These are phyloP conservation scores for Acrocera orbiculus DNA, from an alignment of 2,888 invertebrate species.

Conservation along the genomic window DNA sequence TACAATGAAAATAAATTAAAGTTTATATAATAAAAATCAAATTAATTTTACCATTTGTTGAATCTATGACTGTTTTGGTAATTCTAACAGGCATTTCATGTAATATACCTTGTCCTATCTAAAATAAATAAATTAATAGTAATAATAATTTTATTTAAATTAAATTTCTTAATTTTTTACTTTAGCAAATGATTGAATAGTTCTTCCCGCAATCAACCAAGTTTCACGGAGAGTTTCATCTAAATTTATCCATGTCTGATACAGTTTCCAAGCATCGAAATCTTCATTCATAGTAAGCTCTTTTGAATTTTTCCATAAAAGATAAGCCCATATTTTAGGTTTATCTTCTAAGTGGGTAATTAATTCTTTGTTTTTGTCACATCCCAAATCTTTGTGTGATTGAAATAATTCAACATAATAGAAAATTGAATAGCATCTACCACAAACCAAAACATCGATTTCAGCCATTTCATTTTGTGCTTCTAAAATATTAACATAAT, in stretches of 20 bases:
- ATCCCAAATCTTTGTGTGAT: conserved; percentile 45
- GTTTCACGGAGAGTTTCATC: conserved; percentile 52
- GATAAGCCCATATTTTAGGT: conserved; percentile 71
- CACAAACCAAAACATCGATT: conserved; percentile 65
- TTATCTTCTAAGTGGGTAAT: conserved; percentile 52
- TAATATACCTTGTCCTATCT: conserved; percentile 27
- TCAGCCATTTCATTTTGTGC: conserved; percentile 60
- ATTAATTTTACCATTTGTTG: conserved; percentile 14
- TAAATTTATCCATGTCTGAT: conserved; percentile 71
- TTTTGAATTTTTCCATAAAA: conserved; percentile 58
- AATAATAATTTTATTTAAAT: not conserved
- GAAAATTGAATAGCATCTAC: conserved; percentile 63
- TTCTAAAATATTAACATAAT: conserved; percentile 31
- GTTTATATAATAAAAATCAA: too few species aligned
- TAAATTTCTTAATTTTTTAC: too few species aligned
- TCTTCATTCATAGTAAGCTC: conserved; percentile 25
- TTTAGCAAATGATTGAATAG: conserved; percentile 56
- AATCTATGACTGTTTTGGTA: conserved; percentile 30
- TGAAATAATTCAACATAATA: conserved; percentile 65
- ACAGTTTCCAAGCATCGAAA: conserved; percentile 54
- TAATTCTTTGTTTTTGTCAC: conserved; percentile 43
- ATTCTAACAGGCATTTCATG: conserved; percentile 33
- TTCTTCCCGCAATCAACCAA: conserved; percentile 65
- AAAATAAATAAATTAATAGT: not conserved
- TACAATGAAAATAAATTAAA: too few species aligned